A percentile compares a stretch with the other conserved stretches of the same genome.
phyloP scores from a whole-genome alignment of 2,113 vertebrate species.

The Lamprotornis superbus region DNA sequence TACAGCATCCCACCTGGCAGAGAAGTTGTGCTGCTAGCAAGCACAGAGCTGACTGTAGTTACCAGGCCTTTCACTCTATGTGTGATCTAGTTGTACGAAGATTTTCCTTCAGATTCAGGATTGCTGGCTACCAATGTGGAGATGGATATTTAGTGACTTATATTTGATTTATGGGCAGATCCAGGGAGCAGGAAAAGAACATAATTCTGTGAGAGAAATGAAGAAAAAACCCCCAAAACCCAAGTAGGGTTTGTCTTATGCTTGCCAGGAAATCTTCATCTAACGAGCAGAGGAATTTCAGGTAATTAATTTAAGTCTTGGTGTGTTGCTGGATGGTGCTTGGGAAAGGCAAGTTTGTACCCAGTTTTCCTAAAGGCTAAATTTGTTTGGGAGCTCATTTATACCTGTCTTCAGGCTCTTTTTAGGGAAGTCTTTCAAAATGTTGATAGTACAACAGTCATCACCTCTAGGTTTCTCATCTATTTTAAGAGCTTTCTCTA shows the following conservation, averaged over 20 bases:
- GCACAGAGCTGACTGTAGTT: not conserved
- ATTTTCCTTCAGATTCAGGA: not conserved
- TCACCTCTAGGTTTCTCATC: not conserved
- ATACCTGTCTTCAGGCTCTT: not conserved
- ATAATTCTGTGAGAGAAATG: not conserved
- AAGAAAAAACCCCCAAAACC: rapidly evolving
- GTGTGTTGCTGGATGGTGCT: not conserved
- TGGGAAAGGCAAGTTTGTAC: not conserved
- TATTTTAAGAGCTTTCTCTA: not conserved
- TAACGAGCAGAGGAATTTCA: not conserved
- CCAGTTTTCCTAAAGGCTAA: not conserved
- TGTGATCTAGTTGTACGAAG: not conserved
- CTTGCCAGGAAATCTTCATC: not conserved
- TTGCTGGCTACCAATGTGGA: not conserved
- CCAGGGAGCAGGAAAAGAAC: rapidly evolving
- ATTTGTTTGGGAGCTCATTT: not conserved
- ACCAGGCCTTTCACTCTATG: rapidly evolving
- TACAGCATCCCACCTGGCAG: not conserved
- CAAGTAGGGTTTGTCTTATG: not conserved
- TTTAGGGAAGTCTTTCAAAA: not conserved
- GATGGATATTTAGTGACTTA: not conserved
- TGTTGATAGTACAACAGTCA: not conserved
- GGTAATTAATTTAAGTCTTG: not conserved
- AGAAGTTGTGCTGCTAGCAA: not conserved
- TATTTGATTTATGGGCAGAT: not conserved